Evolutionary conservation across 2,888 invertebrate species (phyloP).

Genomic region (Trachelus iudaicus): DNA sequence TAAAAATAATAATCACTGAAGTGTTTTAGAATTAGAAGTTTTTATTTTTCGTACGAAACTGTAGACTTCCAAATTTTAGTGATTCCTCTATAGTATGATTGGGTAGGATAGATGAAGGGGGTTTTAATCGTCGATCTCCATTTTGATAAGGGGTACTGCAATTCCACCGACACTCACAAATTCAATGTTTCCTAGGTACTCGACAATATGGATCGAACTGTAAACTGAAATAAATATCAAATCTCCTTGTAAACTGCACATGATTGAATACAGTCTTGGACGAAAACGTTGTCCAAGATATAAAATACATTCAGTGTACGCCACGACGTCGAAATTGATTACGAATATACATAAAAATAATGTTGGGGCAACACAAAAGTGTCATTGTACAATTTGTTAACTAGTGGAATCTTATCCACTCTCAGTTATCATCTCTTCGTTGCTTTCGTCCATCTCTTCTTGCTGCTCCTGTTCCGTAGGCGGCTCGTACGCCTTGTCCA

Average conservation of each 20-base stretch:
- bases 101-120: neutral
- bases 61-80: neutral
- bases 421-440: constrained; percentile 75
- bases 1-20: neutral
- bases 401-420: constrained; percentile 39
- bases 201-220: neutral
- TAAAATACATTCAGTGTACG: neutral
- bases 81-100: neutral
- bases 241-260: neutral
- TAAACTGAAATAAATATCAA: neutral
- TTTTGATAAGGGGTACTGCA: neutral
- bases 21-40: neutral
- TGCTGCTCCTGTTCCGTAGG: constrained; percentile 78
- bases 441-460: constrained; percentile 76
- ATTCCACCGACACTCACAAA: neutral
- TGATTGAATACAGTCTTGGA: neutral
- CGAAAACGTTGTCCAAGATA: neutral
- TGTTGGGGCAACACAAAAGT: constrained; percentile 11
- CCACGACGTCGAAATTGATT: constrained; percentile 4
- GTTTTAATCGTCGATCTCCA: neutral
- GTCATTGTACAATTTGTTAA: constrained; percentile 8
- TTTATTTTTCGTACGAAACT: neutral
- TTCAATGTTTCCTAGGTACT: neutral
- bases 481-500: constrained; percentile 93
- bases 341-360: constrained; percentile 13